phyloP scores from a whole-genome alignment of 2,113 vertebrate genomes.

The Origma solitaria region DNA sequence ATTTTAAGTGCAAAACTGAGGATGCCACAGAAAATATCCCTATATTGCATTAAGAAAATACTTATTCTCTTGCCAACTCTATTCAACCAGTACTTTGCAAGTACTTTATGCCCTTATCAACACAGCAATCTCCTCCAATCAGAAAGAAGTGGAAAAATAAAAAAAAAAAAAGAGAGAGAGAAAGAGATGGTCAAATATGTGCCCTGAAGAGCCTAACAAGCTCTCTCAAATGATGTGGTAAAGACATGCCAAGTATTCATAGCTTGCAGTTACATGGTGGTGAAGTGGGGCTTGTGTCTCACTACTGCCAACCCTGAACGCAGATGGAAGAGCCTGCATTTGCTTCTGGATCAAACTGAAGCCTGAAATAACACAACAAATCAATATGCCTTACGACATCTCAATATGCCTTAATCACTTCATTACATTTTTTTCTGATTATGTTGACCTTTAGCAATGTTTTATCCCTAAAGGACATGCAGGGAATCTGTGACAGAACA shows the following conservation, averaged over 20 bases:
- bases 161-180: accelerated
- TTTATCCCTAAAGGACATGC: neutral
- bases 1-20: neutral
- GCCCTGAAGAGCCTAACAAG: neutral
- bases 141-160: accelerated
- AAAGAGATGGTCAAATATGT: neutral
- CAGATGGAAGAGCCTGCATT: neutral
- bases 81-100: neutral
- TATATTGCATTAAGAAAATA: neutral
- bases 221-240: neutral
- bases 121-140: neutral
- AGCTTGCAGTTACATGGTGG: neutral
- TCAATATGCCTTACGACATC: neutral
- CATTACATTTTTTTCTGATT: neutral
- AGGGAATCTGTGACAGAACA: neutral
- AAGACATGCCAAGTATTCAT: neutral
- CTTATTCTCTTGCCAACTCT: neutral
- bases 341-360: neutral
- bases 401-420: neutral
- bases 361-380: neutral
- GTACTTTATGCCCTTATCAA: neutral
- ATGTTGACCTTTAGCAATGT: neutral
- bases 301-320: neutral
- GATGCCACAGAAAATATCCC: neutral
- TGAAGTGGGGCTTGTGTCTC: neutral